phyloP scores from a whole-genome alignment of 2,888 invertebrate genomes.

The Rhopalosiphum nymphaeae region DNA sequence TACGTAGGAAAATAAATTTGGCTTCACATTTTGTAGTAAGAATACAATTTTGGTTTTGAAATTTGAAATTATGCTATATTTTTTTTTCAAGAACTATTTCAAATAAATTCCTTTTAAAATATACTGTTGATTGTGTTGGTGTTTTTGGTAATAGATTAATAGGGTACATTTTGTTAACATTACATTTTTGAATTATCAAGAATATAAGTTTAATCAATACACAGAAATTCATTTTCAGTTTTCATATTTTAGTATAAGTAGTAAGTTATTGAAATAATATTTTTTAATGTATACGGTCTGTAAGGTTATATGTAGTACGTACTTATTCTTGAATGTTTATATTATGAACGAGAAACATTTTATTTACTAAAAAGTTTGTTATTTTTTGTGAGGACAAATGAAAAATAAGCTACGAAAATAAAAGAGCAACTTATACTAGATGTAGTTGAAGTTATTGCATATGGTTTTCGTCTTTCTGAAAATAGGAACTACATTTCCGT shows the following conservation, averaged over 20 bases:
- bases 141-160: not conserved
- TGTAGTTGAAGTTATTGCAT: not conserved
- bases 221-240: not conserved
- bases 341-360: not conserved
- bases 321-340: not conserved
- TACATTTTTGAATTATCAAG: not conserved
- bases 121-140: not conserved
- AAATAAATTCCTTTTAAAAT: not conserved
- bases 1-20: not conserved
- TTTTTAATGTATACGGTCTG: not conserved
- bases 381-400: not conserved
- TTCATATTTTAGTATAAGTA: not conserved
- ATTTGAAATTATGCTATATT: not conserved
- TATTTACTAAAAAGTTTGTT: not conserved
- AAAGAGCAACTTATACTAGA: not conserved
- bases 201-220: not conserved
- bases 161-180: not conserved
- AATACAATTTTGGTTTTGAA: not conserved
- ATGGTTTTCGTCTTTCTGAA: constrained; percentile 26
- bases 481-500: constrained; percentile 31
- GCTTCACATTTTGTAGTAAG: not conserved
- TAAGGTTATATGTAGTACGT: not conserved
- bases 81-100: not conserved
- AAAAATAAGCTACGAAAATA: not conserved
- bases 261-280: not conserved